phyloP scores from a whole-genome alignment of 2,888 invertebrate species.

The Volucella bombylans region DNA sequence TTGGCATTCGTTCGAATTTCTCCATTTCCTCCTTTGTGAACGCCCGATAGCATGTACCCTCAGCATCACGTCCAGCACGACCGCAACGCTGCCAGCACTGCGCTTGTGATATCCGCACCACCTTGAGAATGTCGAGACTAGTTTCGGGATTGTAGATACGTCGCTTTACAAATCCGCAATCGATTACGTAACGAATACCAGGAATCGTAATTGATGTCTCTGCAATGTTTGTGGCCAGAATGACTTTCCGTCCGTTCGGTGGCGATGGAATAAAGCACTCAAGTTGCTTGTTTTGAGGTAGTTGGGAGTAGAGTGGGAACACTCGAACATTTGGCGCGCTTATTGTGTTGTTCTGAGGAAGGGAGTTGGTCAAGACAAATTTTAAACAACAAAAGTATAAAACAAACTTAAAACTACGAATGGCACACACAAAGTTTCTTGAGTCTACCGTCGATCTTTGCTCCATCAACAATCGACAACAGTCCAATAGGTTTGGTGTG shows the following conservation, averaged over 20 bases:
- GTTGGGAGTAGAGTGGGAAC: conserved; percentile 94
- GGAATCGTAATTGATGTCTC: conserved; percentile 98
- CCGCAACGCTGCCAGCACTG: conserved; percentile 97
- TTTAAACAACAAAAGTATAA: conserved; percentile 33
- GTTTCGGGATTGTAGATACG: conserved; percentile 91
- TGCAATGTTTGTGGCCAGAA: conserved; percentile 98
- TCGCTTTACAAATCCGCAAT: conserved; percentile 95
- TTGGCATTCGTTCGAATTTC: conserved; percentile 86
- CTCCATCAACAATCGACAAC: background rate
- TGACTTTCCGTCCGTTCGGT: conserved; percentile 91
- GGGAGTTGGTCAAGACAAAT: conserved; percentile 27
- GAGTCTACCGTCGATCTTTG: conserved; percentile 1
- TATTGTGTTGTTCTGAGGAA: conserved; percentile 84
- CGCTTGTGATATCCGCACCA: conserved; percentile 92
- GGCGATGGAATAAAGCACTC: conserved; percentile 91
- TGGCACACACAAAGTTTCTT: background rate
- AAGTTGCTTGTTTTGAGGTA: conserved; percentile 93
- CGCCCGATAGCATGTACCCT: conserved; percentile 93
- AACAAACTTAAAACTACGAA: conserved; percentile 26
- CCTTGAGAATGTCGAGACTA: conserved; percentile 91
- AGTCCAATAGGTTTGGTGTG: background rate
- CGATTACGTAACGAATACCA: conserved; percentile 94
- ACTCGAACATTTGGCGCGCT: conserved; percentile 88
- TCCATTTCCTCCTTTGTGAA: conserved; percentile 91
- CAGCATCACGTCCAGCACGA: conserved; percentile 93